These are phyloP conservation scores for Sinhomidia bicolor DNA, from an alignment of 2,888 invertebrate species.

Conservation along the genomic window DNA sequence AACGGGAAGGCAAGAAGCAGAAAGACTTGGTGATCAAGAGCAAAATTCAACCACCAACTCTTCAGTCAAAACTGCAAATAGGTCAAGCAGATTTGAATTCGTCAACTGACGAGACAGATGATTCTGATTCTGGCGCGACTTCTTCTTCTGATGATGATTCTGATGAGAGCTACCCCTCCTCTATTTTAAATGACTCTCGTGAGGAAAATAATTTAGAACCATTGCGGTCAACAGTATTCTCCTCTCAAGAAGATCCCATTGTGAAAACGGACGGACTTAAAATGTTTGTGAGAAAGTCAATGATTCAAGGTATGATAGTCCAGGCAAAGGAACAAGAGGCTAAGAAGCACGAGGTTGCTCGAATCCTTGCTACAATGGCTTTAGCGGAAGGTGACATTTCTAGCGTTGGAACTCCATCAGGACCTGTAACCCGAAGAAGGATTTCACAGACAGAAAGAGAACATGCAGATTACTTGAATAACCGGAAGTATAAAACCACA, in stretches of 20 bases:
- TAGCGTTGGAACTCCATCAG: neutral
- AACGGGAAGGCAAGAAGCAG: neutral
- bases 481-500: constrained; percentile 36
- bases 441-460: constrained; percentile 13
- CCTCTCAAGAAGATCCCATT: neutral
- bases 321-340: neutral
- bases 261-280: constrained; percentile 18
- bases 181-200: neutral
- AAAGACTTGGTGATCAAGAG: too few species aligned
- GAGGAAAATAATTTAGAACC: neutral
- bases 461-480: constrained; percentile 32
- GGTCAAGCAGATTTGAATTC: neutral
- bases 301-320: neutral
- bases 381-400: neutral
- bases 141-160: neutral
- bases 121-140: neutral
- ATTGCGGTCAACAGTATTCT: neutral
- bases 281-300: neutral
- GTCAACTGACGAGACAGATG: neutral
- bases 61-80: neutral
- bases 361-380: neutral
- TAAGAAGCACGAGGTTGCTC: neutral
- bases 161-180: neutral
- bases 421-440: too few species aligned
- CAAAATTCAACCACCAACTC: neutral